A percentile compares a stretch with the other conserved stretches of the same genome.
These are phyloP conservation scores for Empidonax traillii DNA, from an alignment of 2,113 vertebrate species.

Conservation along the genomic window DNA sequence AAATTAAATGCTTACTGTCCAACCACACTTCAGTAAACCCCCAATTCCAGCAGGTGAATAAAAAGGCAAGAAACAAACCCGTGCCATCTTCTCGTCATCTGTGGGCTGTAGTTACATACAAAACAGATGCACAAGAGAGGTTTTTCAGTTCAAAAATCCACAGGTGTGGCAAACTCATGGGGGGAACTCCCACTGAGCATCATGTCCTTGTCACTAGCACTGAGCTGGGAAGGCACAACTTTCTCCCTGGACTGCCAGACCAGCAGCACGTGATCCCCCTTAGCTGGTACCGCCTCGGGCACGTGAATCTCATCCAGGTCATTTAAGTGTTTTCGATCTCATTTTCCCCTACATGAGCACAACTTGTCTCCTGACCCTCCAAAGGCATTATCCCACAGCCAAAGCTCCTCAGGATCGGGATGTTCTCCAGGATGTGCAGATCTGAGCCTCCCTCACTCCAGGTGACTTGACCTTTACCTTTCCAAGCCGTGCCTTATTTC, in stretches of 20 bases:
- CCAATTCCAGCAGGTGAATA: neutral
- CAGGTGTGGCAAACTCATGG: neutral
- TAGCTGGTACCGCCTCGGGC: neutral
- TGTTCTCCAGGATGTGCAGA: fast-evolving
- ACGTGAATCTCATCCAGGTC: neutral
- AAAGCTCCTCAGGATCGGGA: neutral
- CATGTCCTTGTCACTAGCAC: neutral
- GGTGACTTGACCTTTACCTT: neutral
- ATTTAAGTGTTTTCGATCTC: neutral
- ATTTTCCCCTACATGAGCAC: neutral
- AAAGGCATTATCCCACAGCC: neutral
- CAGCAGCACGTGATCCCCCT: neutral
- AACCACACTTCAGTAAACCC: neutral
- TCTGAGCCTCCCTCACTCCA: neutral
- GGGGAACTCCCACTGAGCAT: neutral
- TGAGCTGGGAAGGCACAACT: neutral
- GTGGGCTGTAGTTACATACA: neutral
- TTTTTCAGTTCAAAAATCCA: neutral
- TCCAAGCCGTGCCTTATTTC: neutral
- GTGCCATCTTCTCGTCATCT: fast-evolving
- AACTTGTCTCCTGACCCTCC: neutral
- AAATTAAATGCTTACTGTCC: neutral
- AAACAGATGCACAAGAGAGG: neutral
- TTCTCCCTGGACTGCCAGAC: neutral
- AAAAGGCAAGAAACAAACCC: neutral